Evolutionary conservation across 2,888 invertebrate genomes (phyloP), one percentile per base, ranked within the genome.

Genomic region (Ceratothoa steindachneri): DNA sequence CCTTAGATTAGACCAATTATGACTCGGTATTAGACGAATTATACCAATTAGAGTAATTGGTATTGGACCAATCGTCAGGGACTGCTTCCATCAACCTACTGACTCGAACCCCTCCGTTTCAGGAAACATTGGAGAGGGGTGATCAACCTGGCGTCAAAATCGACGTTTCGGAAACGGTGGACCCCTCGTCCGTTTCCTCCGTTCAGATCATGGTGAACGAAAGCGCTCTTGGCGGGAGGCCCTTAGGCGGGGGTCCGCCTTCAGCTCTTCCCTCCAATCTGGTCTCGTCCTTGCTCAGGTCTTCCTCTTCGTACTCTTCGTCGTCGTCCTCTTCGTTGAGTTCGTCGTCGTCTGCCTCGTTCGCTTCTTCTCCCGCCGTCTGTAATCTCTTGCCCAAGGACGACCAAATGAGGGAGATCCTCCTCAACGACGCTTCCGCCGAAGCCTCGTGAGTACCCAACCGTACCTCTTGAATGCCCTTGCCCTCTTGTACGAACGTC

Each of bases 381-480:
- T 19, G 28, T n/a, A 66, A 30, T 30, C 22, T 27, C 31, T 41
- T 53, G 15, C 27, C 71, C 22, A 67, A 72, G 5, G 52, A 75
- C 64, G 67, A 60, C 67, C 64, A 70, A 12, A 75, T 79, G 74
- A 70, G 72, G 30, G 79, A 79, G 30, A 74, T 79, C 30, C 72
- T 79, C 7, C 67, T 79, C 27, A 79, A 74, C 41, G 79, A 79
- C 51, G 74, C 75, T 29, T 74, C 75, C 15, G 76, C 72, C 29
- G 79, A 79, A 52, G 73, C 79, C 27, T 79, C 79, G 79, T 79
- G 64, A 79, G 79, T 76, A 31, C 53, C 15, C n/a, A n/a, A n/a
- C 65, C n/a, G n/a, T n/a, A n/a, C n/a, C n/a, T n/a, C n/a, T n/a
- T n/a, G n/a, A n/a, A n/a, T n/a, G n/a, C n/a, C n/a, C n/a, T n/a